Evolutionary conservation across 2,797 vertebrate genomes (phyloP).

Genomic region (Schizothorax lantsangensis): DNA sequence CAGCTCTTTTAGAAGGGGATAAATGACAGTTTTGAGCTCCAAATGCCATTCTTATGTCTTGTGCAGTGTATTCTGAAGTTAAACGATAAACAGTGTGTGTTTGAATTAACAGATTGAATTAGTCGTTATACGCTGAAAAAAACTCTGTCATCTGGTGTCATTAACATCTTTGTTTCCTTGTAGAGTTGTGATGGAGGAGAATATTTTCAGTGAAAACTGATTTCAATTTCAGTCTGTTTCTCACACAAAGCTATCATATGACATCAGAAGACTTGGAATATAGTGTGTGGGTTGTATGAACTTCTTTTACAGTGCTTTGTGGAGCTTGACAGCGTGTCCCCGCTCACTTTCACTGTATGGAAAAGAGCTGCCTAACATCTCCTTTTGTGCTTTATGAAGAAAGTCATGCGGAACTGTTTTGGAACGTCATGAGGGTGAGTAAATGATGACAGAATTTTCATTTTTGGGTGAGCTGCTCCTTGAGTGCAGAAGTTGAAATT

Average conservation of each 20-base stretch:
- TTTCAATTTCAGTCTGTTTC: not conserved
- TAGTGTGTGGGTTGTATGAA: not conserved
- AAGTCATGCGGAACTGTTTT: not conserved
- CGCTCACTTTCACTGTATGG: conserved; percentile 4
- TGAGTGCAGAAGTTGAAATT: not conserved
- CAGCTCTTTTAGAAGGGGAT: not conserved
- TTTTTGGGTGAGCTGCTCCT: not conserved
- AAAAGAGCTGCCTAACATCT: conserved; percentile 5
- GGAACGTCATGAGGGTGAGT: not conserved
- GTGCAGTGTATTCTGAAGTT: not conserved
- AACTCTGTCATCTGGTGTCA: not conserved
- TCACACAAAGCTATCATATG: not conserved
- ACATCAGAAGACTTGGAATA: conserved; percentile 20
- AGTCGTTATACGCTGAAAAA: not conserved
- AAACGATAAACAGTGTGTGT: not conserved
- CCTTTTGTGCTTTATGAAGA: conserved; percentile 8
- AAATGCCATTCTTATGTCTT: not conserved
- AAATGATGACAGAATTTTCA: conserved; percentile 10
- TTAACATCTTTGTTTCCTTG: not conserved
- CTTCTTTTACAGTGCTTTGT: conserved; percentile 5
- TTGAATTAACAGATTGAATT: not conserved
- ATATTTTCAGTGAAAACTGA: not conserved
- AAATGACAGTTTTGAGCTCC: not conserved
- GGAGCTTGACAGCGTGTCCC: not conserved
- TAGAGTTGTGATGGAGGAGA: not conserved